Evolutionary conservation across 2,888 invertebrate species (phyloP).

Genomic region (Macrophya annulata): DNA sequence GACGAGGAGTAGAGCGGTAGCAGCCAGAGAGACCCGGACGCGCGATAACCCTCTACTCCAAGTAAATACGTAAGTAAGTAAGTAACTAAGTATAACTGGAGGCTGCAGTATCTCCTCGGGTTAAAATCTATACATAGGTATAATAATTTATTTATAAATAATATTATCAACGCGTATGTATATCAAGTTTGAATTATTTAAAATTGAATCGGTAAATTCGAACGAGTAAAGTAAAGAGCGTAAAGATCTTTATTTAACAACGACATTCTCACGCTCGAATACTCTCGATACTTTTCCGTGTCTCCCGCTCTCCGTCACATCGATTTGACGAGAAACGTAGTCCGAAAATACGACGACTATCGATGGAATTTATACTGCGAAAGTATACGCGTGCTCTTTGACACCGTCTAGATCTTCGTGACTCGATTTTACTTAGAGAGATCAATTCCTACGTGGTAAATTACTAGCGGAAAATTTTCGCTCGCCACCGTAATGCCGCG

Average conservation of each 20-base stretch:
- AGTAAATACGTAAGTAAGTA: constrained; percentile 43
- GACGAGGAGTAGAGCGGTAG: constrained; percentile 24
- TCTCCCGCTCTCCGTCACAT: constrained; percentile 5
- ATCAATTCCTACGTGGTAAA: not conserved
- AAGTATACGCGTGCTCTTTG: constrained; percentile 6
- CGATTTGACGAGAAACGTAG: constrained; percentile 9
- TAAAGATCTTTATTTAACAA: not conserved
- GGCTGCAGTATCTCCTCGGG: not conserved
- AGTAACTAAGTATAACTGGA: not conserved
- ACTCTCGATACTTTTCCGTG: not conserved
- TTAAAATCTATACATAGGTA: not conserved
- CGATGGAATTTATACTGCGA: not conserved
- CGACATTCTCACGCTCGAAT: constrained; percentile 14
- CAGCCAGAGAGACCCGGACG: constrained; percentile 13
- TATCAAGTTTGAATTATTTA: not conserved
- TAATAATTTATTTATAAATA: not conserved
- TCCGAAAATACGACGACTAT: constrained; percentile 7
- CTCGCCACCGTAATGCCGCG: not conserved
- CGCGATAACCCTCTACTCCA: constrained; percentile 35
- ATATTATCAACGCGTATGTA: not conserved
- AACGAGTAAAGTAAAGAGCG: not conserved
- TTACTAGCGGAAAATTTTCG: not conserved
- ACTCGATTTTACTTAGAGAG: not conserved
- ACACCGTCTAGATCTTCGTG: not conserved
- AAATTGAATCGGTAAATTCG: not conserved